These are phyloP conservation scores for Oreochromis niloticus DNA, from an alignment of 2,113 vertebrate genomes.

Conservation along the genomic window DNA sequence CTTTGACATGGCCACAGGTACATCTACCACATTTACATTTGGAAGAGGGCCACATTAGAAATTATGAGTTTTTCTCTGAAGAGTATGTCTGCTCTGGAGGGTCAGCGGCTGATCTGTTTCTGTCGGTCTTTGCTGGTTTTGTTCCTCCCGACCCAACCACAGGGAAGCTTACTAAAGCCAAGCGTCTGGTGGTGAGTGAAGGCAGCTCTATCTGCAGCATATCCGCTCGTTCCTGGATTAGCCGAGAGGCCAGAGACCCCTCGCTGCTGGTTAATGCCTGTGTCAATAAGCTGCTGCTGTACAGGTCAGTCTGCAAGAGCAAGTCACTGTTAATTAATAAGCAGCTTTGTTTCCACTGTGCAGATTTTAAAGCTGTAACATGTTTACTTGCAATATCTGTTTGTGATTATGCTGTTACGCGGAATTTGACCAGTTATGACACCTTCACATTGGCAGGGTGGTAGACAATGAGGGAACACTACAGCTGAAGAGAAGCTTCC, in stretches of 20 bases:
- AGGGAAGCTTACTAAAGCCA: slow-evolving; percentile 94
- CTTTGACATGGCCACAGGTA: slow-evolving; percentile 92
- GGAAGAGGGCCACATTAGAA: not conserved
- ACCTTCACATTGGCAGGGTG: slow-evolving; percentile 68
- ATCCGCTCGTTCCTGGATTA: slow-evolving; percentile 91
- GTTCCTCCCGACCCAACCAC: not conserved
- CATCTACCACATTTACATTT: not conserved
- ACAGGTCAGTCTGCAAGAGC: slow-evolving; percentile 71
- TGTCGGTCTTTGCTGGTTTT: slow-evolving; percentile 15
- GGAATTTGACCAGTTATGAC: not conserved
- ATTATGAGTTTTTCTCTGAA: not conserved
- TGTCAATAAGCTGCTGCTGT: slow-evolving; percentile 87
- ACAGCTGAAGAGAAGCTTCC: slow-evolving; percentile 88
- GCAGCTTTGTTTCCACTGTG: not conserved
- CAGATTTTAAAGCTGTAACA: not conserved
- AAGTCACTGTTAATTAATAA: not conserved
- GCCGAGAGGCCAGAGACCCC: slow-evolving; percentile 88
- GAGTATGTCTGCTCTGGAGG: not conserved
- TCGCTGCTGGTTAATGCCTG: slow-evolving; percentile 89
- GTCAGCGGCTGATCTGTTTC: slow-evolving; percentile 3
- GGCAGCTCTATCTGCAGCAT: slow-evolving; percentile 89
- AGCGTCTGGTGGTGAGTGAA: slow-evolving; percentile 85
- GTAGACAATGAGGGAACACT: slow-evolving; percentile 89
- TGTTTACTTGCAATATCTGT: not conserved
- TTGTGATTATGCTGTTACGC: not conserved